A percentile compares a stretch with the other conserved stretches of the same genome.
Evolutionary conservation across 1,140 invertebrate species (phyloP).

Genomic region (Drosophila mayri): DNA sequence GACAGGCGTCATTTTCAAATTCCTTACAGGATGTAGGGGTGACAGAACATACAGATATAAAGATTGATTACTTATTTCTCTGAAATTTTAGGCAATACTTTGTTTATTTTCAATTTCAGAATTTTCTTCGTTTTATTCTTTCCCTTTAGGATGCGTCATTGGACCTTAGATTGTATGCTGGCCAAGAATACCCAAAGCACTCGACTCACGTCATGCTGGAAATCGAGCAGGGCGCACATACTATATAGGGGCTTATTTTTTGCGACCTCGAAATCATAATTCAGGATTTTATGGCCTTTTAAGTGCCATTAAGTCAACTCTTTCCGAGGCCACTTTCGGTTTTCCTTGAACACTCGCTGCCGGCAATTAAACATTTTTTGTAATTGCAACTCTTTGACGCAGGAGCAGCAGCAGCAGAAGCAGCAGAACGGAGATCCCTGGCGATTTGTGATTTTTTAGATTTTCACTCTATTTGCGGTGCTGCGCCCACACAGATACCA

Average conservation of each 20-base stretch:
- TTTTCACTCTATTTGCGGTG: slow-evolving; percentile 79
- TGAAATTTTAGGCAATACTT: not conserved
- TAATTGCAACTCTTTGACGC: slow-evolving; percentile 80
- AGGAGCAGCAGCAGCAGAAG: slow-evolving; percentile 24
- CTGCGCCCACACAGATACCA: slow-evolving; percentile 41
- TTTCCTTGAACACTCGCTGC: slow-evolving; percentile 68
- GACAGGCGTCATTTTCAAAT: slow-evolving; percentile 71
- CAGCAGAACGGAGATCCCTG: slow-evolving; percentile 28
- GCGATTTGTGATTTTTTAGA: slow-evolving; percentile 65
- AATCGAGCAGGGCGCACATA: slow-evolving; percentile 10
- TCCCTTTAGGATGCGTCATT: slow-evolving; percentile 61
- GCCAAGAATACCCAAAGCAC: slow-evolving; percentile 22
- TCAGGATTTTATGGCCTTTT: slow-evolving; percentile 67
- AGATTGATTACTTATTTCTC: not conserved
- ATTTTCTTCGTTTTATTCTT: not conserved
- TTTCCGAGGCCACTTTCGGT: slow-evolving; percentile 64
- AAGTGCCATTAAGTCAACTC: slow-evolving; percentile 79
- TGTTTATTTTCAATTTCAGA: not conserved
- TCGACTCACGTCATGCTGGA: slow-evolving; percentile 48
- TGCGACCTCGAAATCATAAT: slow-evolving; percentile 78
- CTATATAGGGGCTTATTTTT: slow-evolving; percentile 36
- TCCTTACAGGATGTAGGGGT: slow-evolving; percentile 29
- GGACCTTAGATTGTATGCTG: slow-evolving; percentile 29
- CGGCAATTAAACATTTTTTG: slow-evolving; percentile 69
- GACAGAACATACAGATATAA: not conserved